A percentile compares a stretch with the other conserved stretches of the same genome.
These are phyloP conservation scores for Labia minor DNA, from an alignment of 2,888 invertebrate species.

Conservation along the genomic window DNA sequence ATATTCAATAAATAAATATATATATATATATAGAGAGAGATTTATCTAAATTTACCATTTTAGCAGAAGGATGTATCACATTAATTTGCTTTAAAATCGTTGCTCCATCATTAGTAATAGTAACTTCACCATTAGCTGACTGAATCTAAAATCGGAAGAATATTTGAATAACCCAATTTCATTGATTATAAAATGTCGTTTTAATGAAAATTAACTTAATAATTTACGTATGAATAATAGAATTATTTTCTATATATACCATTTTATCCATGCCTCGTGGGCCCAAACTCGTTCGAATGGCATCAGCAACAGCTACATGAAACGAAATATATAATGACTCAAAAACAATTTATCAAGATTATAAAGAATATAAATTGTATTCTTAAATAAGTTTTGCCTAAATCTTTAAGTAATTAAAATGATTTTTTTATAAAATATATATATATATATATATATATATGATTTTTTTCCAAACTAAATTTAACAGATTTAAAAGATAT, in stretches of 20 bases:
- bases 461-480: too few relatives aligned
- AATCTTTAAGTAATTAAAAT: too few relatives aligned
- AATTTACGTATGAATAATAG: too few relatives aligned
- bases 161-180: too few relatives aligned
- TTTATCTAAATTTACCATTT: constrained; percentile 63
- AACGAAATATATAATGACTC: constrained; percentile 25
- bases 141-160: constrained; percentile 80
- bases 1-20: not conserved
- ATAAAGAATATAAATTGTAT: too few relatives aligned
- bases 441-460: too few relatives aligned
- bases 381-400: too few relatives aligned
- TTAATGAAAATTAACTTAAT: too few relatives aligned
- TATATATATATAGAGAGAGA: too few relatives aligned
- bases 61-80: constrained; percentile 95
- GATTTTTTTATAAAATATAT: too few relatives aligned
- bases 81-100: constrained; percentile 99
- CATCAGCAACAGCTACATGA: constrained; percentile 87
- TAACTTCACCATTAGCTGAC: constrained; percentile 92
- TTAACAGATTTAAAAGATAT: too few relatives aligned
- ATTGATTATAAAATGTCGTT: constrained; percentile 14
- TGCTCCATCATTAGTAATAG: constrained; percentile 99
- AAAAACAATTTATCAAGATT: too few relatives aligned
- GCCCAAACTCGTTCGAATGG: constrained; percentile 94
- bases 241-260: constrained; percentile 50
- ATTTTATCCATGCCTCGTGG: constrained; percentile 99